phyloP scores from a whole-genome alignment of 2,113 vertebrate species.

The Ceyx margarethae region DNA sequence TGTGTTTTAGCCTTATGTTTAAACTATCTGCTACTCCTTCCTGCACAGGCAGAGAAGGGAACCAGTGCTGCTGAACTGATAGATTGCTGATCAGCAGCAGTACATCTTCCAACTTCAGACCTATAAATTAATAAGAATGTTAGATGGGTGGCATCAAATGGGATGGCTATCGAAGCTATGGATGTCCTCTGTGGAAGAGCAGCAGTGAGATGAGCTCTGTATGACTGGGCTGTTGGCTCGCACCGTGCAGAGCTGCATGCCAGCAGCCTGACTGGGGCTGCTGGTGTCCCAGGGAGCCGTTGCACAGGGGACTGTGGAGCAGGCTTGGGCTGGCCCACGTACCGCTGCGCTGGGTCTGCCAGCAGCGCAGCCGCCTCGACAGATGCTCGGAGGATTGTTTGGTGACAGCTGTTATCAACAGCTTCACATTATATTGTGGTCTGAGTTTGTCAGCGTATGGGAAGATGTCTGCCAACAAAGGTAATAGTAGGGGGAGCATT shows the following conservation, averaged over 20 bases:
- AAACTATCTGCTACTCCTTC: background rate
- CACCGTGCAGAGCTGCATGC: fast-evolving
- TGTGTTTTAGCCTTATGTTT: background rate
- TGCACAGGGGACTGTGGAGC: fast-evolving
- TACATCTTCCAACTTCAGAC: background rate
- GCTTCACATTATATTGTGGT: background rate
- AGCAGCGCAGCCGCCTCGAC: fast-evolving
- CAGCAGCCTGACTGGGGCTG: background rate
- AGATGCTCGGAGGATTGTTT: background rate
- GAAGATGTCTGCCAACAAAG: background rate
- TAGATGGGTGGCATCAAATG: fast-evolving
- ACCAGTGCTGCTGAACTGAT: background rate
- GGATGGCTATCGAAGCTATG: fast-evolving
- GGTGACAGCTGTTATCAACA: background rate
- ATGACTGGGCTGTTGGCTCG: fast-evolving
- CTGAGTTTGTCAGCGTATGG: background rate
- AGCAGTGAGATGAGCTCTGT: fast-evolving
- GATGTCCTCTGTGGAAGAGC: background rate
- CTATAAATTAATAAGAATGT: fast-evolving
- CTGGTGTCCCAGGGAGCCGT: background rate
- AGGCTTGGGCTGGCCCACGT: background rate
- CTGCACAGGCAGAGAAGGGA: background rate
- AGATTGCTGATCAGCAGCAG: background rate
- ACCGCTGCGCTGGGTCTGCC: background rate
- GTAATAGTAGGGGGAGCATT: background rate